phyloP scores from a whole-genome alignment of 2,797 vertebrate genomes.

The Emys orbicularis region DNA sequence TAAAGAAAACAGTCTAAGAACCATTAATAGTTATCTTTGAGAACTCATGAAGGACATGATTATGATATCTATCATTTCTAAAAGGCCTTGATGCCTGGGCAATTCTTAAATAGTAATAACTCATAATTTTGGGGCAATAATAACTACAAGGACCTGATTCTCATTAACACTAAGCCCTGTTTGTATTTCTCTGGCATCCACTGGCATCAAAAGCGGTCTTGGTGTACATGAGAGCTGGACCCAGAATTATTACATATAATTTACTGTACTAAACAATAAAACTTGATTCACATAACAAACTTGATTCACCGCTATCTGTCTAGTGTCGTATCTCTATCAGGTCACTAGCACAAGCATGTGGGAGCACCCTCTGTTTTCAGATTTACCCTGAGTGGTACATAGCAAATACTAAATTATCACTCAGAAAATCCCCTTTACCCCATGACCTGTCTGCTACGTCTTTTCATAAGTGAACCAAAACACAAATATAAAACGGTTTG shows the following conservation, averaged over 20 bases:
- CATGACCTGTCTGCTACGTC: fast-evolving
- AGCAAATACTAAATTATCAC: background rate
- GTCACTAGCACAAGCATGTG: background rate
- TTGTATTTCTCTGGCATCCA: background rate
- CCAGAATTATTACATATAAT: background rate
- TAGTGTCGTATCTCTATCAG: background rate
- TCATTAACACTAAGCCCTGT: background rate
- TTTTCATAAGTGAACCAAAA: background rate
- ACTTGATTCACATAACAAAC: background rate
- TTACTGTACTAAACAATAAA: background rate
- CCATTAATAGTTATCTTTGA: background rate
- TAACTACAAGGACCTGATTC: background rate
- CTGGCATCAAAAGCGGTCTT: background rate
- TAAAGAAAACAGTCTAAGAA: background rate
- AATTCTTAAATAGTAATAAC: background rate
- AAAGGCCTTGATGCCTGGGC: background rate
- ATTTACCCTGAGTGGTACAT: background rate
- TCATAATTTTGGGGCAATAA: background rate
- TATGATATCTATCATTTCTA: background rate
- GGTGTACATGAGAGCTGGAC: background rate
- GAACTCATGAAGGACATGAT: background rate
- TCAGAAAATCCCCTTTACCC: background rate
- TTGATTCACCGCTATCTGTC: background rate
- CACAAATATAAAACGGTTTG: background rate
- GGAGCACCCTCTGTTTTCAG: background rate